Evolutionary conservation across 1,140 invertebrate genomes (phyloP).

Genomic region (Solen grandis): DNA sequence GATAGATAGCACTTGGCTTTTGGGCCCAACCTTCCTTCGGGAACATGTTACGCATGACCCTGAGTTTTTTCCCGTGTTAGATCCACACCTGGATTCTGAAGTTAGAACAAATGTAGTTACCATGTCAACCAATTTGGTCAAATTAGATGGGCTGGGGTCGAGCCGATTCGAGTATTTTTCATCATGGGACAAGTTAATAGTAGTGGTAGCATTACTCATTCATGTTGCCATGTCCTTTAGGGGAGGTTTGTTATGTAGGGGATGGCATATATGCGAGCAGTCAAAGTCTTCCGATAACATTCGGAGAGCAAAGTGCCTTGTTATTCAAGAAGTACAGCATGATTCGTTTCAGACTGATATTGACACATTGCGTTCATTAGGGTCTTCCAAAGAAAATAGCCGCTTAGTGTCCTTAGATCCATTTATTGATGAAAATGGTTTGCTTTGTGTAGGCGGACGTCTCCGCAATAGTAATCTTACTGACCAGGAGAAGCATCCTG

Average conservation of each 20-base stretch:
- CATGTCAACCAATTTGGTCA: conserved; percentile 14
- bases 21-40: conserved; percentile 12
- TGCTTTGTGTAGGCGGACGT: conserved; percentile 67
- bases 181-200: neutral
- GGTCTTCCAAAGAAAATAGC: conserved; percentile 3
- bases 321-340: conserved; percentile 1
- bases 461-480: conserved; percentile 15
- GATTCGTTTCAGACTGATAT: conserved; percentile 4
- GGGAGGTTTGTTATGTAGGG: neutral
- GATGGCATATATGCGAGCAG: neutral
- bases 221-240: neutral
- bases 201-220: neutral
- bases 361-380: neutral
- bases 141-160: neutral
- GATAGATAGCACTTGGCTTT: conserved; percentile 21
- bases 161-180: neutral
- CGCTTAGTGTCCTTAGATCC: conserved; percentile 28
- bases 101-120: neutral
- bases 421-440: conserved; percentile 57
- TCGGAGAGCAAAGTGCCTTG: neutral
- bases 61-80: conserved; percentile 18
- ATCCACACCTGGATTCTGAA: conserved; percentile 43
- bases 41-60: neutral
- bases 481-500: conserved; percentile 54
- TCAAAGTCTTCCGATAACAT: neutral